These are phyloP conservation scores for Kryphioiulus occultus DNA, from an alignment of 2,888 invertebrate genomes.

Conservation along the genomic window DNA sequence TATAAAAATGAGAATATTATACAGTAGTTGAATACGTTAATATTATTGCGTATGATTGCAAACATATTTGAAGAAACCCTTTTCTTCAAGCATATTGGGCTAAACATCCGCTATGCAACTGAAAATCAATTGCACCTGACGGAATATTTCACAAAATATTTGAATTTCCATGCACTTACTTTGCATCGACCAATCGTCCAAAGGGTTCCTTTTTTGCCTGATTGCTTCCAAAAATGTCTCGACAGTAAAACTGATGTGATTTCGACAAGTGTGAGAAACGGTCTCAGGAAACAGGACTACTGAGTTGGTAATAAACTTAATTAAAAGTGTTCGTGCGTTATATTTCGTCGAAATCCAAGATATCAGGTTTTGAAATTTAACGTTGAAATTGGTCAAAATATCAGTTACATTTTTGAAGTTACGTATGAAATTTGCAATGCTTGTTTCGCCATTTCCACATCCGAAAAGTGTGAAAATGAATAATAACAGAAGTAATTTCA, in stretches of 20 bases:
- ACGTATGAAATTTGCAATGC: not conserved
- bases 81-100: too few relatives aligned
- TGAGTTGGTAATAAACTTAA: not conserved
- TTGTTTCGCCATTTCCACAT: too few relatives aligned
- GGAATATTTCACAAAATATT: too few relatives aligned
- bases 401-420: not conserved
- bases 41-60: too few relatives aligned
- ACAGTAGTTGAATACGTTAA: too few relatives aligned
- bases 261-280: not conserved
- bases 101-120: too few relatives aligned
- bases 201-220: not conserved
- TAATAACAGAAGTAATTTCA: too few relatives aligned
- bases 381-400: not conserved
- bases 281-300: not conserved
- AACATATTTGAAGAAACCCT: too few relatives aligned
- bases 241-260: not conserved
- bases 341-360: not conserved
- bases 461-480: too few relatives aligned
- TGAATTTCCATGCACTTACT: conserved; percentile 4
- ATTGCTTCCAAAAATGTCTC: not conserved
- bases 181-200: not conserved
- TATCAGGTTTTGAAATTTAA: not conserved
- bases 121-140: too few relatives aligned
- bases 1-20: not conserved
- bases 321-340: not conserved